Evolutionary conservation across 2,797 vertebrate genomes (phyloP).

Genomic region (Nyctalus aviator): DNA sequence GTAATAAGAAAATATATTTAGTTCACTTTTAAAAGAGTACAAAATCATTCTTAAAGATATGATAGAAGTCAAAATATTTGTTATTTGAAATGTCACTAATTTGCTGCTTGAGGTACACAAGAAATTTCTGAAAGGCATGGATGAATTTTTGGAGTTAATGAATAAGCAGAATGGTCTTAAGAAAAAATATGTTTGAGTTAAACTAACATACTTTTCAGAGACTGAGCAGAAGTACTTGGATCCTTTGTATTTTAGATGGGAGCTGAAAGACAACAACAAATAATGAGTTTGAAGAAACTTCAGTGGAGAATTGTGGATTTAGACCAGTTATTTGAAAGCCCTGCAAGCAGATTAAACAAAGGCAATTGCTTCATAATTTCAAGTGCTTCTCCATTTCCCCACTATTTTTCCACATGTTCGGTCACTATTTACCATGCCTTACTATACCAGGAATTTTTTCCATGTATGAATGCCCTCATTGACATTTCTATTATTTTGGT

Average conservation of each 20-base stretch:
- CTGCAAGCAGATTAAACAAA: neutral
- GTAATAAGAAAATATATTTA: neutral
- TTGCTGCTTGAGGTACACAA: neutral
- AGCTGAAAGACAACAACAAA: neutral
- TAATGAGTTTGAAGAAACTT: neutral
- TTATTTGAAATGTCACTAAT: neutral
- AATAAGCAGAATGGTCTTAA: neutral
- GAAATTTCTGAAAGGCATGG: neutral
- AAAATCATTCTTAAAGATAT: neutral
- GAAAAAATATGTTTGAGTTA: neutral
- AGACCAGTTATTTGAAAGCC: neutral
- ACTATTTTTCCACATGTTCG: neutral
- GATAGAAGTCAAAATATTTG: neutral
- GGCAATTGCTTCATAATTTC: neutral
- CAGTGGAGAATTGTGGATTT: neutral
- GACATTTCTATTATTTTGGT: neutral
- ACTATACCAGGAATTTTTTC: neutral
- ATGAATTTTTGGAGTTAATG: too few species aligned
- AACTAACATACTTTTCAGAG: neutral
- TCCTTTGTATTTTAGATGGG: neutral
- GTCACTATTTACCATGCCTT: fast-evolving
- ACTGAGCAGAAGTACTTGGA: neutral
- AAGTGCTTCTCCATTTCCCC: neutral
- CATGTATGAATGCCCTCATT: neutral
- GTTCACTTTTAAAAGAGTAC: neutral